Percentiles rank a stretch among this genome's conserved stretches.
Conservation (phyloP, 2,888 invertebrate species). For the Dryocosmus kuriphilus region DNA sequence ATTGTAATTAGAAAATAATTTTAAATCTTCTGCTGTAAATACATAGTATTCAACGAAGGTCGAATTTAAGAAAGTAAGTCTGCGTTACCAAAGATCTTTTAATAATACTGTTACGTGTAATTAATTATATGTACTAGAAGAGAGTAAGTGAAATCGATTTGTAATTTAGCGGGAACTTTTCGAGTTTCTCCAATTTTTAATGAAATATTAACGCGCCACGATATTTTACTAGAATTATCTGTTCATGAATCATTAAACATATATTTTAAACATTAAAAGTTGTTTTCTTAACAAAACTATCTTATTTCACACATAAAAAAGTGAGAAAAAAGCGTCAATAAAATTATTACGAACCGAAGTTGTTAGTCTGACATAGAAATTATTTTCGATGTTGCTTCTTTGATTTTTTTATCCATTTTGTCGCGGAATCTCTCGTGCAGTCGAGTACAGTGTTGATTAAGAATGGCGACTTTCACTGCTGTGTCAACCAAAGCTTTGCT, state of each 20-base stretch:
- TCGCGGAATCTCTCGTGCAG: conserved; percentile 33
- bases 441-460: conserved; percentile 38
- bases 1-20: not conserved
- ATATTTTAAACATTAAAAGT: not conserved
- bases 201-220: not conserved
- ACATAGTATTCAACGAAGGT: not conserved
- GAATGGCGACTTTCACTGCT: conserved; percentile 41
- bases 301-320: not conserved
- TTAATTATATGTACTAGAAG: not conserved
- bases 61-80: conserved; percentile 26
- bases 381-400: conserved; percentile 43
- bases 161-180: not conserved
- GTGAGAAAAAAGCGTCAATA: not conserved
- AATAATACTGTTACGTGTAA: not conserved
- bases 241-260: not conserved
- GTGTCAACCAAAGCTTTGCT: conserved; percentile 54
- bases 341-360: conserved; percentile 14
- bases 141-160: not conserved
- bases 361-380: conserved; percentile 48
- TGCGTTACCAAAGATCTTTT: conserved; percentile 41
- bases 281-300: not conserved
- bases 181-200: conserved; percentile 1
- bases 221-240: not conserved
- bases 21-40: not conserved
- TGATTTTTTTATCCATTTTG: conserved; percentile 43